Conservation (phyloP, 2,113 vertebrate species). For the Paradoxurus hermaphroditus region DNA sequence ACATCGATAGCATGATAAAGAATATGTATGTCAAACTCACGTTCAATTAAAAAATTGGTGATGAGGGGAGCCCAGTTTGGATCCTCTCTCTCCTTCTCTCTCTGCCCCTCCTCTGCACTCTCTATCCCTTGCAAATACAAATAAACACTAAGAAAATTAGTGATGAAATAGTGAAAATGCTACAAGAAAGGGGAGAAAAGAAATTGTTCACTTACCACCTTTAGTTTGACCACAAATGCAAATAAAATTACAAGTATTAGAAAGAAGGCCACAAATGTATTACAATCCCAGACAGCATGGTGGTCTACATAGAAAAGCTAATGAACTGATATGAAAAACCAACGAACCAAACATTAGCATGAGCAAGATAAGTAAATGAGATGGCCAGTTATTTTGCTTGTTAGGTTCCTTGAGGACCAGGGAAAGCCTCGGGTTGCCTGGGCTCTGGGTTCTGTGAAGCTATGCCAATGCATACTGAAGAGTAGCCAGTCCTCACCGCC, state of each 20-base stretch:
- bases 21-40: not conserved
- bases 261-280: not conserved
- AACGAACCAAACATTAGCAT: not conserved
- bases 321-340: not conserved
- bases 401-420: not conserved
- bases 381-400: not conserved
- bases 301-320: not conserved
- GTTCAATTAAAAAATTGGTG: not conserved
- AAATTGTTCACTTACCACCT: not conserved
- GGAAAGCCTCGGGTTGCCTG: not conserved
- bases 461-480: not conserved
- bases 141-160: not conserved
- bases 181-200: not conserved
- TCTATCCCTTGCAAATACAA: no score
- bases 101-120: no score
- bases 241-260: not conserved
- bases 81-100: no score
- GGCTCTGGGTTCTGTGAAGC: not conserved
- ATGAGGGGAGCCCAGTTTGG: no score
- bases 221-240: not conserved
- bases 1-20: not conserved
- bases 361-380: not conserved
- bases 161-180: not conserved
- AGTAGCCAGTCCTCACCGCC: not conserved
- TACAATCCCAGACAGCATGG: not conserved